Evolutionary conservation across 23 tunicate genomes (phyloP), one percentile per base, ranked within the genome.

Genomic region (Halocynthia aurantium): DNA sequence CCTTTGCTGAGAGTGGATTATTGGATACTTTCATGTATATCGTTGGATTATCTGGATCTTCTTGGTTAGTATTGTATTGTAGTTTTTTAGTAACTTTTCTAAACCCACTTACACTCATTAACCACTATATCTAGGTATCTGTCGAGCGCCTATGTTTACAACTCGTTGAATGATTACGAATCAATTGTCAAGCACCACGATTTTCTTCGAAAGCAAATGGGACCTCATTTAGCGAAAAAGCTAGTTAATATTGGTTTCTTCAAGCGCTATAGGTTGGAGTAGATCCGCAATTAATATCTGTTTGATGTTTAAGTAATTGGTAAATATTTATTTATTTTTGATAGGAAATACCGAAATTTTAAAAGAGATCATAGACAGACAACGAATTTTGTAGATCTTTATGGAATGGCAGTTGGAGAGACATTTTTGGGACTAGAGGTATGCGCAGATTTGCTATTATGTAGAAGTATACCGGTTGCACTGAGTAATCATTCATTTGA

Each of bases 1-100:
- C 87, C 7, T 44, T 84, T 12, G 22, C 54, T 17, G 87, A 84
- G 52, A 80, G 67, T 13, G 81, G 81, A 15, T 56, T 84, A 6
- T 64, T 84, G 11, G 87, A 76, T 51, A 53, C 87, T 44, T 22
- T 84, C 55, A 76, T 80, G 51, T 84, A 84, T 67, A 70, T 69
- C 8, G 18, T 65, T 8, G 87, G 87, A 10, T 65, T 84, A 9
- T 84, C 87, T 55, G 87, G 87, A 76, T 84, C 87, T 8, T 53
- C 82, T 8, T 84, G 87, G 87, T 58, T 58, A 13, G 63, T 58
- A 58, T 4, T 13, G 17, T 5, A 15, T n/a, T 58, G 63, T 4
- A 13, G 15, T 58, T 13, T 58, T 58, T 58, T 1, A 58, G 15
- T 58, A 58, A 58, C 15, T 58, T 58, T 10, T 8, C 78, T 31